Percentiles rank a stretch among this genome's conserved stretches.
These are phyloP conservation scores for Melanotus villosus DNA, from an alignment of 2,888 invertebrate species.

Conservation along the genomic window DNA sequence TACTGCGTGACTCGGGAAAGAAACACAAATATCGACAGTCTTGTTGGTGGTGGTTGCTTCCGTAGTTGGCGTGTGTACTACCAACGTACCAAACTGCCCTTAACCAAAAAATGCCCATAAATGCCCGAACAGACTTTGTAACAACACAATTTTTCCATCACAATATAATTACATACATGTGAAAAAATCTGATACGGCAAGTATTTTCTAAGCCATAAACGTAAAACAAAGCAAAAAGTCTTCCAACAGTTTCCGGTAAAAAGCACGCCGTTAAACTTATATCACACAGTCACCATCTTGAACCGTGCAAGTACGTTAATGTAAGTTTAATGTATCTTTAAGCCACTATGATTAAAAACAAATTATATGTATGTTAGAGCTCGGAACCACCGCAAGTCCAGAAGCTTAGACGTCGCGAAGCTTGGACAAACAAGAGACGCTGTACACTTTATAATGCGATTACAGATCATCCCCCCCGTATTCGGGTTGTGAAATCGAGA, in stretches of 20 bases:
- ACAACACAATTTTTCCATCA: too few relatives aligned
- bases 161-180: too few relatives aligned
- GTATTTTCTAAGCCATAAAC: not conserved
- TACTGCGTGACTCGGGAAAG: too few relatives aligned
- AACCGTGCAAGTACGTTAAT: conserved; percentile 40
- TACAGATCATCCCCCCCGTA: conserved; percentile 31
- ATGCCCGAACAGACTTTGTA: too few relatives aligned
- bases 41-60: too few relatives aligned
- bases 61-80: too few relatives aligned
- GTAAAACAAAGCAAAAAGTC: conserved; percentile 19
- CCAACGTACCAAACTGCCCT: too few relatives aligned
- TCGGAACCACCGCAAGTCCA: not conserved
- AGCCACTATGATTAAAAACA: conserved; percentile 42
- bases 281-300: conserved; percentile 39
- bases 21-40: too few relatives aligned
- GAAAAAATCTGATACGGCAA: too few relatives aligned
- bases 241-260: conserved; percentile 33
- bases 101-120: too few relatives aligned
- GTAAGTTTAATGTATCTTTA: conserved; percentile 44
- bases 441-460: conserved; percentile 28
- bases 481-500: conserved; percentile 21
- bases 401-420: conserved; percentile 7
- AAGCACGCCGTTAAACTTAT: conserved; percentile 41
- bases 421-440: conserved; percentile 19
- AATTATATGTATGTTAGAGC: conserved; percentile 36